Percentiles rank a stretch among this genome's conserved stretches.
phyloP scores from a whole-genome alignment of 2,113 vertebrate species.

The Paradoxurus hermaphroditus region DNA sequence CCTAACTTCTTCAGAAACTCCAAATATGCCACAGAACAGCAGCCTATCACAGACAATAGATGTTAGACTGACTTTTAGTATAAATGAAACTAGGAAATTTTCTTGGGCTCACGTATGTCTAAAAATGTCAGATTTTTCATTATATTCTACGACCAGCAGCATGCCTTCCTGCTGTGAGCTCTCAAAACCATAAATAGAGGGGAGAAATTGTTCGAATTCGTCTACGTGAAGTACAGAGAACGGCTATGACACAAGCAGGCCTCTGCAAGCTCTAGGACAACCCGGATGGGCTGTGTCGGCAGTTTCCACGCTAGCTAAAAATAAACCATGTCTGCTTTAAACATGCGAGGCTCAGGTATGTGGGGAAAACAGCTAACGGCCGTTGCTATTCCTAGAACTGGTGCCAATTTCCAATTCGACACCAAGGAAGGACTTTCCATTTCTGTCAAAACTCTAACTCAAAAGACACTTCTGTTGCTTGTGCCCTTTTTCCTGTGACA shows the following conservation, averaged over 20 bases:
- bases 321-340: not conserved
- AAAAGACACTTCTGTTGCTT: not conserved
- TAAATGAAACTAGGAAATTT: not conserved
- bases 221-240: not conserved
- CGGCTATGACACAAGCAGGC: not conserved
- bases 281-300: not conserved
- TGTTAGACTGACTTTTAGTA: not conserved
- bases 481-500: not conserved
- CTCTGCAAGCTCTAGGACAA: not conserved
- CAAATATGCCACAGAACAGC: not conserved
- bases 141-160: not conserved
- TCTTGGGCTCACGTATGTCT: not conserved
- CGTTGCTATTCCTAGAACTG: not conserved
- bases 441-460: not conserved
- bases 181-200: conserved; percentile 1
- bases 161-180: not conserved
- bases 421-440: not conserved
- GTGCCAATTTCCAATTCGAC: not conserved
- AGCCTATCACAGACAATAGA: not conserved
- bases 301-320: not conserved
- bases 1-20: not conserved
- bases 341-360: not conserved
- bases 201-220: not conserved
- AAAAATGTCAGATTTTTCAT: not conserved
- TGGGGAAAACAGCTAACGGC: not conserved